Base-by-base conservation (phyloP, 1,140 invertebrate species). In the Sipha flava region DNA sequence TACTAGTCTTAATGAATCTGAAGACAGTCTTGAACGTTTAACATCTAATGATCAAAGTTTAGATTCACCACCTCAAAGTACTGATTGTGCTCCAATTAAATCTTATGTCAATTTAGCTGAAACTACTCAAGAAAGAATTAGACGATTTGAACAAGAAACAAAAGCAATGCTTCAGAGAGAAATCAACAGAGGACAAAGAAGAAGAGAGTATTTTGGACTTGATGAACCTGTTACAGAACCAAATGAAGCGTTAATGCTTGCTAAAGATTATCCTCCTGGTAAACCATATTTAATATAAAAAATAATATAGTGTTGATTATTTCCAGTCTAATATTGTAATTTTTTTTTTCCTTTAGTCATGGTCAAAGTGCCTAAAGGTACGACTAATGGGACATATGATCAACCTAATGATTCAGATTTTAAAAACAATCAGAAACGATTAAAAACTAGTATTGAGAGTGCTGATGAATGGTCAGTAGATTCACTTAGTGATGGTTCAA, bases 141-240 rank as follows among this genome's bases (percentile, higher is more conserved):
- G 86, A 80, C 89, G 83, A 82, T 92, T 92, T 83, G 92, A 93
- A 83, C 87, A 91, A 83, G 92, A 92, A 84, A 90, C 91, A 0
- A 88, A 90, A 82, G 91, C 90, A 21, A 89, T 91, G 86, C 83
- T 92, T n/a, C 87, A 89, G 45, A 85, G 89, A 66, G 88, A 90
- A 85, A 75, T 54, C 14, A 75, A 57, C 1, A 75, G 68, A 40
- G 52, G 73, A 23, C 73, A 77, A 59, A 40, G 73, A 26, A 54
- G 73, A 77, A 40, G 73, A 57, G 73, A 77, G 34, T 77, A 77
- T 57, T 77, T 77, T 57, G 73, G 73, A 26, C 47, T 77, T 43
- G 49, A 77, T 1, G 52, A 77, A 18, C 73, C 73, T 21, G 73
- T 77, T 0, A 40, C 21, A 5, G 31, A 77, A 57, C 7, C 73